Conservation (phyloP, 1,140 invertebrate species). For the Saxidomus purpurata region DNA sequence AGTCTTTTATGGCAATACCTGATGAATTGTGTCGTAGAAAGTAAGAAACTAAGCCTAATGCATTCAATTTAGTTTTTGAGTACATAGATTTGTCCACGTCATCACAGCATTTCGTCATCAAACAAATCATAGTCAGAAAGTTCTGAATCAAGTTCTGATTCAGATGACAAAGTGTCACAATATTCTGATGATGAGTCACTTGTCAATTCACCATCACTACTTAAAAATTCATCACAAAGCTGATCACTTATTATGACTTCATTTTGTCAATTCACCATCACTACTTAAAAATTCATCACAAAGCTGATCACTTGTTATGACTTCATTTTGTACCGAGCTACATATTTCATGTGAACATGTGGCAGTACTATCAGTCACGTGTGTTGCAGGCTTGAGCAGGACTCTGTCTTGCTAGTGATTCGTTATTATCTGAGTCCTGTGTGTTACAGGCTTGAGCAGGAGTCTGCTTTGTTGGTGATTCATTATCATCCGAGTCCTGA, state of each 20-base stretch:
- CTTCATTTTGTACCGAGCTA: constrained; percentile 17
- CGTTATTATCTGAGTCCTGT: not conserved
- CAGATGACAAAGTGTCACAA: constrained; percentile 24
- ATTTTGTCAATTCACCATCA: not conserved
- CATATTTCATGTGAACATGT: constrained; percentile 6
- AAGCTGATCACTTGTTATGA: constrained; percentile 12
- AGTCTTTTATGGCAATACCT: constrained; percentile 23
- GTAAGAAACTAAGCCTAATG: constrained; percentile 23
- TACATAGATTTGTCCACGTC: constrained; percentile 20
- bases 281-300: not conserved
- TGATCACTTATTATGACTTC: constrained; percentile 10
- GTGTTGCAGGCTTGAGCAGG: not conserved
- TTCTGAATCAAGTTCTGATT: constrained; percentile 28
- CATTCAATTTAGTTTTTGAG: constrained; percentile 23
- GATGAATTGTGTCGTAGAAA: constrained; percentile 45
- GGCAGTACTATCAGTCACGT: not conserved
- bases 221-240: constrained; percentile 13
- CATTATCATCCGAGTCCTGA: not conserved
- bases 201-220: constrained; percentile 15
- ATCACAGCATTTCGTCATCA: constrained; percentile 32
- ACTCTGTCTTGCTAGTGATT: constrained; percentile 18
- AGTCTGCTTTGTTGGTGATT: constrained; percentile 3
- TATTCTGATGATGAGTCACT: constrained; percentile 39
- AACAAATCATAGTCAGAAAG: constrained; percentile 13
- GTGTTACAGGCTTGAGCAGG: constrained; percentile 1